phyloP scores from a whole-genome alignment of 1,140 invertebrate genomes.

The Kradibia gibbosae region DNA sequence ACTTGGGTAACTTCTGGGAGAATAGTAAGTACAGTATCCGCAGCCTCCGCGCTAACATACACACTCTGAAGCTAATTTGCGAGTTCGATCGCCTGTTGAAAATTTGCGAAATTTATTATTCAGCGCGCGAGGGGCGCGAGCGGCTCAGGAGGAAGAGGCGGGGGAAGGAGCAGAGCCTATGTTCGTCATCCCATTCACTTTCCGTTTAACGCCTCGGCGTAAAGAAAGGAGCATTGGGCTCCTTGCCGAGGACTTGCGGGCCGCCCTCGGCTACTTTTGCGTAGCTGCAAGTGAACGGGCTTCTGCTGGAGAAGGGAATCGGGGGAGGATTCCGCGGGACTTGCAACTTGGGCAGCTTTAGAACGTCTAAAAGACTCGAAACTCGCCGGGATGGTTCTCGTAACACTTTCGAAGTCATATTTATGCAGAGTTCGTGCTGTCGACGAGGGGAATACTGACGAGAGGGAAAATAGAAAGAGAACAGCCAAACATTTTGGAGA shows the following conservation, averaged over 20 bases:
- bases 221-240: neutral
- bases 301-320: constrained; percentile 53
- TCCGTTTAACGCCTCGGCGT: constrained; percentile 45
- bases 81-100: constrained; percentile 40
- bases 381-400: constrained; percentile 31
- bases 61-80: constrained; percentile 33
- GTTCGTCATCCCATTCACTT: constrained; percentile 49
- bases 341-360: constrained; percentile 57
- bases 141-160: no score
- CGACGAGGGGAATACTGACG: constrained; percentile 36
- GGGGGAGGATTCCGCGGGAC: constrained; percentile 56
- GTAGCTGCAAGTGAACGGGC: neutral
- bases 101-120: constrained; percentile 48
- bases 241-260: neutral
- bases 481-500: constrained; percentile 19
- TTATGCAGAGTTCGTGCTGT: constrained; percentile 55
- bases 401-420: constrained; percentile 58
- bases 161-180: constrained; percentile 30
- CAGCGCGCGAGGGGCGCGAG: neutral
- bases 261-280: neutral
- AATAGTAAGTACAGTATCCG: neutral
- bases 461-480: constrained; percentile 32
- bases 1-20: neutral
- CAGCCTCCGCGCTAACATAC: neutral
- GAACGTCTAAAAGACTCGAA: constrained; percentile 55